Conservation (phyloP, 2,113 vertebrate species). For the Dicaeum eximium region DNA sequence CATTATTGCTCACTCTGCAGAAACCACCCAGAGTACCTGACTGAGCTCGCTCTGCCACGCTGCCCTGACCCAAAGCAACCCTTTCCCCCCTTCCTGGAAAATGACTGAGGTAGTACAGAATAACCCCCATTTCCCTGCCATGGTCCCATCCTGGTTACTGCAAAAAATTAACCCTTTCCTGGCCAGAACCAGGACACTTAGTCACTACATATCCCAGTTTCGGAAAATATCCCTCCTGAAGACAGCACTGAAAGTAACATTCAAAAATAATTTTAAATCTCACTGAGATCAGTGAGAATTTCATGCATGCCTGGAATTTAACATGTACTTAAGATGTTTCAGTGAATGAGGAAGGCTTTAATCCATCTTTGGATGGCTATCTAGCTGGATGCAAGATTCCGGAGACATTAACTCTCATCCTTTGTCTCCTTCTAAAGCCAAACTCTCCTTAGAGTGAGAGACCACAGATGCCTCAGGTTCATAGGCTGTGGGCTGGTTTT, state of each 20-base stretch:
- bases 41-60: accelerated
- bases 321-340: background rate
- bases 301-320: background rate
- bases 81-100: background rate
- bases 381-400: background rate
- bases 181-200: too few relatives aligned
- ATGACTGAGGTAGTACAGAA: background rate
- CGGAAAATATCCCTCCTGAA: background rate
- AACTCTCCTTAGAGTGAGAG: background rate
- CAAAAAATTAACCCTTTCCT: background rate
- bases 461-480: background rate
- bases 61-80: background rate
- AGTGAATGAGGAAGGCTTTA: background rate
- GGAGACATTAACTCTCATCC: background rate
- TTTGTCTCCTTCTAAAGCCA: background rate
- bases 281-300: background rate
- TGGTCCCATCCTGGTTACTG: accelerated
- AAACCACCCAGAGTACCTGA: accelerated
- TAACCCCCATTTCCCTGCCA: background rate
- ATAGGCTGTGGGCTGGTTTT: background rate
- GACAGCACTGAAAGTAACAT: background rate
- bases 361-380: background rate
- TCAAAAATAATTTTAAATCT: background rate
- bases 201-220: background rate
- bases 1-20: too few relatives aligned